phyloP scores from a whole-genome alignment of 2,113 vertebrate genomes.

The Parus major region DNA sequence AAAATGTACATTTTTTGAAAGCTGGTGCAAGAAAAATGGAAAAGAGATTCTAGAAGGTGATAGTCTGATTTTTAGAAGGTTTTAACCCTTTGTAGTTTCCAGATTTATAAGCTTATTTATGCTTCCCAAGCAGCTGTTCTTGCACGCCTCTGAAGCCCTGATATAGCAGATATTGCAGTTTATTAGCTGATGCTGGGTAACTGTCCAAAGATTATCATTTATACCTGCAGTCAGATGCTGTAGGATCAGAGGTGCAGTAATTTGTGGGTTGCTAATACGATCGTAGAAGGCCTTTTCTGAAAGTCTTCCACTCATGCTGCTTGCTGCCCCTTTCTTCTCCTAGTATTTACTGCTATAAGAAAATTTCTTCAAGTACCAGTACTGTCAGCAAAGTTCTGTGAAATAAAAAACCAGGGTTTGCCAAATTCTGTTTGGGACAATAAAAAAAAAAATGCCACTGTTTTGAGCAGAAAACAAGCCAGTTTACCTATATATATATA shows the following conservation, averaged over 20 bases:
- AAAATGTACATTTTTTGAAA: constrained; percentile 42
- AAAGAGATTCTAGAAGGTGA: neutral
- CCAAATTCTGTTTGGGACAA: neutral
- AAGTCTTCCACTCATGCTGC: neutral
- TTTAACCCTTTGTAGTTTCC: constrained; percentile 36
- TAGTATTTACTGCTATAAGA: neutral
- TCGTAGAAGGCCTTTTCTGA: neutral
- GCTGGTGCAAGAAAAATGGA: neutral
- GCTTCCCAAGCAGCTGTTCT: neutral
- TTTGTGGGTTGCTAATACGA: neutral
- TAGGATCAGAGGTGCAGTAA: neutral
- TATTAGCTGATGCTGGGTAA: neutral
- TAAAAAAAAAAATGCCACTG: neutral
- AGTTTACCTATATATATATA: neutral
- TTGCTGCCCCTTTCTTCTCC: neutral
- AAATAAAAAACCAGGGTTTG: neutral
- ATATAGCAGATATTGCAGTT: neutral
- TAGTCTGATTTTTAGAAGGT: neutral
- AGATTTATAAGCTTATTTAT: neutral
- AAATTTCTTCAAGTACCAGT: neutral
- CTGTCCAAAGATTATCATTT: neutral
- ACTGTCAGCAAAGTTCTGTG: neutral
- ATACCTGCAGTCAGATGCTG: neutral
- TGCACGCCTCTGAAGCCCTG: neutral
- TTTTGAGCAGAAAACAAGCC: neutral